Base-by-base conservation (phyloP, 2,888 invertebrate genomes). In the Trichogramma dendrolimi region DNA sequence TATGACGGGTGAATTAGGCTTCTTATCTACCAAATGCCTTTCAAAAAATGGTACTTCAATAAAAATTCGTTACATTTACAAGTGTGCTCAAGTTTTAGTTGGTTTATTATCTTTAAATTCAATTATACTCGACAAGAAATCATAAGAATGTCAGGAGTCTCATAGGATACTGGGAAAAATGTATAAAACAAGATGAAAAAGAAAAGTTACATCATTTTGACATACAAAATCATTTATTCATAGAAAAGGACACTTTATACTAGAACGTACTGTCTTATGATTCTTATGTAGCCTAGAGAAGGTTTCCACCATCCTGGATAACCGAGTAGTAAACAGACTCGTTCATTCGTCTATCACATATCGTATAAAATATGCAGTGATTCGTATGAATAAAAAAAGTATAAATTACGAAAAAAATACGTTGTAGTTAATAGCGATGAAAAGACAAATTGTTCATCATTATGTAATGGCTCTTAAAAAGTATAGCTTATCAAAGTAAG, bases 221-320 rank as follows among this genome's bases (percentile, higher is more conserved):
- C 74, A 74, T 76, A 76, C 74, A 75, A 76, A 76, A 76, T 75
- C 72, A 70, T 76, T 75, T 75, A 76, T 75, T 76, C 71, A 72
- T 75, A 74, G 74, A 76, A 76, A 75, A 75, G 75, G 75, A 75
- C 75, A 75, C 75, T 76, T 75, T 75, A 75, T 75, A 75, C 75
- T 74, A 75, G 72, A 73, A 74, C 72, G 72, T 75, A 75, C 73
- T 72, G 73, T 72, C 71, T 72, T 75, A 72, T 62, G 58, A 60
- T 64, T 46, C 62, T 67, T 72, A 71, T 72, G 65, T 69, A 74
- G 67, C 71, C 27, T 27, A 27, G 27, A 27, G 27, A 27, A 27
- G 27, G 27, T 27, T 27, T 27, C 27, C 27, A 27, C 27, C 27
- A 27, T 27, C 27, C 69, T 70, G 71, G 63, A 71, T 68, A 67